A percentile compares a stretch with the other conserved stretches of the same genome.
phyloP scores from a whole-genome alignment of 1,140 invertebrate species.

The Caenorhabditis latens region DNA sequence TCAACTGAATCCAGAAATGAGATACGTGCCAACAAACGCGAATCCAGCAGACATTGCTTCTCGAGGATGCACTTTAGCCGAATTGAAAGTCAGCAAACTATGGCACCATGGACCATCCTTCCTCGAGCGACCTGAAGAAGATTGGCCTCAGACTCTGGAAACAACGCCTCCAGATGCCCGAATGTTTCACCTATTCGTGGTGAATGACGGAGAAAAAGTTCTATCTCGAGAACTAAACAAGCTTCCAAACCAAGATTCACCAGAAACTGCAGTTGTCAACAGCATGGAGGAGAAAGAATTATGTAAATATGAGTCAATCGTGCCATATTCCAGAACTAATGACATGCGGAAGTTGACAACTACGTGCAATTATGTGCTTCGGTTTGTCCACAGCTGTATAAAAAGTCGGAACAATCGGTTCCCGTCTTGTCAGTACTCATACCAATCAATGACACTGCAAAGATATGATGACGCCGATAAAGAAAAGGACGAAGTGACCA shows the following conservation, averaged over 20 bases:
- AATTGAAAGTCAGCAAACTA: neutral
- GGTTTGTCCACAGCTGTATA: neutral
- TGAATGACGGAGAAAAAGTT: too few species aligned
- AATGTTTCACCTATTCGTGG: too few species aligned
- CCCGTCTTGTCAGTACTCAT: neutral
- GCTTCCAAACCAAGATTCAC: neutral
- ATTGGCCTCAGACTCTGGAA: neutral
- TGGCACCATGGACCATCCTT: neutral
- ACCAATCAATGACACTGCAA: neutral
- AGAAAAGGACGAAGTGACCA: neutral
- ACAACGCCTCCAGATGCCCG: too few species aligned
- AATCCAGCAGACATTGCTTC: constrained; percentile 44
- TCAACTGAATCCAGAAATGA: neutral
- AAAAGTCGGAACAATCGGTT: neutral
- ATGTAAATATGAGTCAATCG: neutral
- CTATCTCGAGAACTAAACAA: too few species aligned
- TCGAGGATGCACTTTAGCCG: neutral
- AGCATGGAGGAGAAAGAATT: too few species aligned
- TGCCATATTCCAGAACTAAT: neutral
- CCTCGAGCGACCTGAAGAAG: neutral
- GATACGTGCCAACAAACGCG: constrained; percentile 1
- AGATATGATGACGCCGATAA: neutral
- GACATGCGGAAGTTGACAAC: neutral
- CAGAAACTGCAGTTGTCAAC: neutral
- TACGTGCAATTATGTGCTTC: neutral